A percentile compares a stretch with the other conserved stretches of the same genome.
Conservation (phyloP, 2,797 vertebrate species). For the Sebastes itinus region DNA sequence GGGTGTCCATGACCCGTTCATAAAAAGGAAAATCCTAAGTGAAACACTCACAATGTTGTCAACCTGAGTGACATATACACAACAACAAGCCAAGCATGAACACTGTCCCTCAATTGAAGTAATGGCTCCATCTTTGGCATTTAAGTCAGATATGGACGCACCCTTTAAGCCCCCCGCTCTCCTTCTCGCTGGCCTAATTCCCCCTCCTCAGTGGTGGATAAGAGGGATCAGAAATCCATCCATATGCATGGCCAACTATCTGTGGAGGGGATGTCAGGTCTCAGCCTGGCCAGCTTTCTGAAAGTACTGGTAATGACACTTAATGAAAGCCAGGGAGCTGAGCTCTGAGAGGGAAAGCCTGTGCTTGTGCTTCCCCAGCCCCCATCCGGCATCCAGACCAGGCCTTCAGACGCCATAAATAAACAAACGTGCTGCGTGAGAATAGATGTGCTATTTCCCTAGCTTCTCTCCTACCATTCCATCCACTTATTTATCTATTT, state of each 20-base stretch:
- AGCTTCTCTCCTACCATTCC: conserved; percentile 53
- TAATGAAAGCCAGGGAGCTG: conserved; percentile 78
- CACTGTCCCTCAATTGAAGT: conserved; percentile 59
- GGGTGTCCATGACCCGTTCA: conserved; percentile 40
- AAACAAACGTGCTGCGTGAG: conserved; percentile 73
- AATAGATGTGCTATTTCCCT: conserved; percentile 65
- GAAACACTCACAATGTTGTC: conserved; percentile 54
- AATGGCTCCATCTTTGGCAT: conserved; percentile 73
- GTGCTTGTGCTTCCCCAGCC: conserved; percentile 29
- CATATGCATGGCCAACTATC: conserved; percentile 80
- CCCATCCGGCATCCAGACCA: conserved; percentile 36
- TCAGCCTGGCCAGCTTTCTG: conserved; percentile 68
- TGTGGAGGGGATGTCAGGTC: conserved; percentile 75
- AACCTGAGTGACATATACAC: conserved; percentile 49
- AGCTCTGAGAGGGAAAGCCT: conserved; percentile 62
- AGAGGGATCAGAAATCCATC: conserved; percentile 80
- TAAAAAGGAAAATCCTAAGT: conserved; percentile 28
- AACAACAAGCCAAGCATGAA: conserved; percentile 66
- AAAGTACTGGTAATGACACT: conserved; percentile 83
- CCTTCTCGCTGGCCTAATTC: conserved; percentile 70
- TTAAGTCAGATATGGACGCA: conserved; percentile 69
- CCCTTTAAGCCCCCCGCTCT: conserved; percentile 54
- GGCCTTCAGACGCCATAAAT: conserved; percentile 70
- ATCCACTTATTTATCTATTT: conserved; percentile 73
- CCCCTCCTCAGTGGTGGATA: conserved; percentile 75